phyloP scores from a whole-genome alignment of 2,113 vertebrate species.

The Neopipo cinnamomea region DNA sequence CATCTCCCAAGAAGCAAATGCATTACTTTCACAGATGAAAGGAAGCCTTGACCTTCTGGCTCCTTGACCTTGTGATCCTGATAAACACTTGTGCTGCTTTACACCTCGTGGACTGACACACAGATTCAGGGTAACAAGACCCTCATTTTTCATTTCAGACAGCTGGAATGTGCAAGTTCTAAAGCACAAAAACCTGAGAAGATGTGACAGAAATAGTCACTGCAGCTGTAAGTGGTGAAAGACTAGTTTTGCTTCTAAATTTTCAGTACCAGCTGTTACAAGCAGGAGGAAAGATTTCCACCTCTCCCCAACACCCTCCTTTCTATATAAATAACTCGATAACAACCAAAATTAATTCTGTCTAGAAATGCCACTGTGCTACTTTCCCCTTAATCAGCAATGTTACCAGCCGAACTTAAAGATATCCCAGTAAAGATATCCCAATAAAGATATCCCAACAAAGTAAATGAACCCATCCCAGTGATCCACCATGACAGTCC shows the following conservation, averaged over 20 bases:
- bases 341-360: background rate
- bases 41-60: background rate
- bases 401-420: background rate
- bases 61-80: background rate
- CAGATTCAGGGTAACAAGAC: fast-evolving
- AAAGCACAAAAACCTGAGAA: background rate
- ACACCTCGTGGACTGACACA: background rate
- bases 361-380: background rate
- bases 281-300: background rate
- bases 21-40: background rate
- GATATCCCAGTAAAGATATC: background rate
- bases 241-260: background rate
- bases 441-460: background rate
- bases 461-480: background rate
- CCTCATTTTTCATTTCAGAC: background rate
- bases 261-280: background rate
- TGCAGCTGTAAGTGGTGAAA: background rate
- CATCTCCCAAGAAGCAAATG: background rate
- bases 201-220: background rate
- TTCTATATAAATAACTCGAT: background rate
- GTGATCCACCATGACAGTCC: background rate
- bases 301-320: background rate
- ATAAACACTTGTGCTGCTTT: background rate
- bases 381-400: background rate
- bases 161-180: background rate